Percentiles rank a stretch among this genome's conserved stretches.
Conservation (phyloP, 2,113 vertebrate genomes). For the Scopus umbretta region DNA sequence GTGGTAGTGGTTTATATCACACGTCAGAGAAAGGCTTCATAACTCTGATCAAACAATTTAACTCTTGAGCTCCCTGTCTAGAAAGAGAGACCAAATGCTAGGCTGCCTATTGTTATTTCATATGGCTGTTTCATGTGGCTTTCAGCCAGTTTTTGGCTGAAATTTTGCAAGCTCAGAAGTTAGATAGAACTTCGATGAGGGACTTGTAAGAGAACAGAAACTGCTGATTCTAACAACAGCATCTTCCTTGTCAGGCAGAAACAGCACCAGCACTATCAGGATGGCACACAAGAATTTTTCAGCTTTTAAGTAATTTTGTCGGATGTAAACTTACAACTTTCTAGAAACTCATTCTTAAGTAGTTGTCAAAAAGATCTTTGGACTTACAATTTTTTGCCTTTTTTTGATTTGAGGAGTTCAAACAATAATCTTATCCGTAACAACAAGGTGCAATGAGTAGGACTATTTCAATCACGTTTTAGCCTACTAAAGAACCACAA, state of each 20-base stretch:
- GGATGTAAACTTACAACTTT: not conserved
- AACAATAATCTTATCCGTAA: not conserved
- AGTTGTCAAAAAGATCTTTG: not conserved
- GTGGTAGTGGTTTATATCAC: slow-evolving; percentile 70
- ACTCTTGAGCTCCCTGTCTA: slow-evolving; percentile 56
- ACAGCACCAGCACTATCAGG: not conserved
- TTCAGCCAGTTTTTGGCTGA: slow-evolving; percentile 21
- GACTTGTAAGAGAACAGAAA: not conserved
- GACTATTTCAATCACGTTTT: not conserved
- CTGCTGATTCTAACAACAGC: not conserved
- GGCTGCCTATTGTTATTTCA: not conserved
- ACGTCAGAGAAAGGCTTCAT: slow-evolving; percentile 58
- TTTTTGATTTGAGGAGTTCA: not conserved
- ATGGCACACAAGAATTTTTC: not conserved
- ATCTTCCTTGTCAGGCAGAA: not conserved
- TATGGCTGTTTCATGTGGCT: not conserved
- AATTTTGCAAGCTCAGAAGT: not conserved
- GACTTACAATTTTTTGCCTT: not conserved
- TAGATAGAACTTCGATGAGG: not conserved
- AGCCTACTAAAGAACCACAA: not conserved
- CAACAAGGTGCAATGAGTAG: not conserved
- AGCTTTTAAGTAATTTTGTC: not conserved
- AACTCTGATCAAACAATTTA: slow-evolving; percentile 59
- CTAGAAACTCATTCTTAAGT: not conserved
- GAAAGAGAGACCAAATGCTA: not conserved